A percentile compares a stretch with the other conserved stretches of the same genome.
phyloP scores from a whole-genome alignment of 2,113 vertebrate species.

The Eretmochelys imbricata region DNA sequence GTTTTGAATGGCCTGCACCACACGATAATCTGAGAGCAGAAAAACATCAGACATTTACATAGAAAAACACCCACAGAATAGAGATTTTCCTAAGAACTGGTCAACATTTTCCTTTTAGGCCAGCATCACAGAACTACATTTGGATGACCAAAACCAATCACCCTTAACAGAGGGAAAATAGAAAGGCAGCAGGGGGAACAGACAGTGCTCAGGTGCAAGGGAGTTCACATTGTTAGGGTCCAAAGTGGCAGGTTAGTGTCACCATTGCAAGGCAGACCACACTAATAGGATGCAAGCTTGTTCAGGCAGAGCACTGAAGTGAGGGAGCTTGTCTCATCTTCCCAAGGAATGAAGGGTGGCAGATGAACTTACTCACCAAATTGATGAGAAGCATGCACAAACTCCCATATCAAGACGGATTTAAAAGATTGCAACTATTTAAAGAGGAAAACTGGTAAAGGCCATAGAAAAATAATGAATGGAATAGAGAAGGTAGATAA shows the following conservation, averaged over 20 bases:
- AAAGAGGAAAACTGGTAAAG: neutral
- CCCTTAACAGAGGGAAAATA: neutral
- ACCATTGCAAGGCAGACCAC: accelerated
- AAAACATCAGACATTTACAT: neutral
- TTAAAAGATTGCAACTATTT: neutral
- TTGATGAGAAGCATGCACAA: neutral
- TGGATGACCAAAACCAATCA: neutral
- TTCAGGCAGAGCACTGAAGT: neutral
- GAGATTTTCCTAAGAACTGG: neutral
- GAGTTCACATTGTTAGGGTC: neutral
- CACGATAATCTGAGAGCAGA: slow-evolving; percentile 75
- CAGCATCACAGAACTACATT: neutral
- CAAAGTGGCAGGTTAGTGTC: neutral
- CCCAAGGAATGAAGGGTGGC: neutral
- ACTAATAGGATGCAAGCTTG: neutral
- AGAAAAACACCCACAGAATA: neutral
- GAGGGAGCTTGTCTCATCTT: neutral
- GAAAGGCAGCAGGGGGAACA: neutral
- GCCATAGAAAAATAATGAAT: neutral
- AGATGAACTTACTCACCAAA: neutral
- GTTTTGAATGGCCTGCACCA: slow-evolving; percentile 84
- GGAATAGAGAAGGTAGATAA: neutral
- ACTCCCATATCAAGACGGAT: neutral
- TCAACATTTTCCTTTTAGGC: neutral
- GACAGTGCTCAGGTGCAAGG: neutral